phyloP scores from a whole-genome alignment of 2,113 vertebrate genomes.

The Heterocephalus glaber region DNA sequence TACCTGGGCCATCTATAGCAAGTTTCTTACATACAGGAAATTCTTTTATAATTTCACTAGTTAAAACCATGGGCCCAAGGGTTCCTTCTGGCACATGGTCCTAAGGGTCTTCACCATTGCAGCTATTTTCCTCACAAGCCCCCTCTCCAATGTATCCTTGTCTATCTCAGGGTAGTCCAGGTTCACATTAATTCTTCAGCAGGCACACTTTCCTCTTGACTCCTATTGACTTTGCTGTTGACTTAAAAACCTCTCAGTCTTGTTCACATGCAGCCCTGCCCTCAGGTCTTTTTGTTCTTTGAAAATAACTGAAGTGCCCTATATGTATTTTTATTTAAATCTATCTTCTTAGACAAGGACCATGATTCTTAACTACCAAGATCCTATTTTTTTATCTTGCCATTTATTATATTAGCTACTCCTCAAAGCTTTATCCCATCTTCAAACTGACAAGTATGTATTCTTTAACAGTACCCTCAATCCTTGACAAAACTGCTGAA shows the following conservation, averaged over 20 bases:
- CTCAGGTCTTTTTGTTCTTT: constrained; percentile 3
- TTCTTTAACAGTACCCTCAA: background rate
- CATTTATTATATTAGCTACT: background rate
- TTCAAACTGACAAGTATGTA: background rate
- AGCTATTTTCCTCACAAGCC: background rate
- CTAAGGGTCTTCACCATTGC: background rate
- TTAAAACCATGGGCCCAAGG: background rate
- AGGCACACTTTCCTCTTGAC: background rate
- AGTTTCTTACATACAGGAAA: background rate
- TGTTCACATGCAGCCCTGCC: background rate
- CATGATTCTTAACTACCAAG: background rate
- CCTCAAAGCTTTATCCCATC: background rate
- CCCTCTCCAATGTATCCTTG: background rate
- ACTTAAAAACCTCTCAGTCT: background rate
- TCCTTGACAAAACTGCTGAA: background rate
- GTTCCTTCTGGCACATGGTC: background rate
- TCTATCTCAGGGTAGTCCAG: background rate
- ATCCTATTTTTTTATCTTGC: background rate
- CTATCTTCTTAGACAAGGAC: background rate
- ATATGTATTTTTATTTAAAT: background rate
- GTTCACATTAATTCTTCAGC: background rate
- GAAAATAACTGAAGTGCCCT: background rate
- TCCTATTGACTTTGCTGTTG: background rate
- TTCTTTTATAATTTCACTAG: constrained; percentile 23
- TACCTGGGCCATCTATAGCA: background rate